phyloP scores from a whole-genome alignment of 30 jellyfish, hydroid and myxozoan species.

The Phacellophora camtschatica region DNA sequence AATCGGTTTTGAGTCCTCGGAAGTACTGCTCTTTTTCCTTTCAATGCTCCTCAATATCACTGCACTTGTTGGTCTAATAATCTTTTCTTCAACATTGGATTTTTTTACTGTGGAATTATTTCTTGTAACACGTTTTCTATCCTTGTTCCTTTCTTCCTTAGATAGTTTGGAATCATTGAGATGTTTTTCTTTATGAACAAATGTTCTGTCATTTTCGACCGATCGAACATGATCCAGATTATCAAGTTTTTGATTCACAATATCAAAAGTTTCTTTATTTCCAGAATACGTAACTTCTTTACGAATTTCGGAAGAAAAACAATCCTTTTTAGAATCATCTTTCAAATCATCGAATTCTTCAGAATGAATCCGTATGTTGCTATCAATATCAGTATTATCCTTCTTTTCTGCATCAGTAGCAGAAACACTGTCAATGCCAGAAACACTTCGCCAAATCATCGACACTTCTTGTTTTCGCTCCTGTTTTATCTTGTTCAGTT shows the following conservation, averaged over 20 bases:
- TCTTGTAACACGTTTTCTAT: background rate
- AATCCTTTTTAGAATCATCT: background rate
- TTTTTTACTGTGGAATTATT: background rate
- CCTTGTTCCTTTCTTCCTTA: background rate
- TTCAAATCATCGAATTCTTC: too few species aligned
- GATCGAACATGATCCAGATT: too few species aligned
- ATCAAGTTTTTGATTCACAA: too few species aligned
- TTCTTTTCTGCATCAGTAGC: background rate
- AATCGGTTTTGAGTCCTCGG: background rate
- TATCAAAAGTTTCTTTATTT: too few species aligned
- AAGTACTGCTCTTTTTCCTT: background rate
- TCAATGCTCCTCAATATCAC: conserved; percentile 18
- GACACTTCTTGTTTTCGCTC: background rate
- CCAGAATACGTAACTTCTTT: too few species aligned
- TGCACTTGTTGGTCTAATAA: conserved; percentile 57
- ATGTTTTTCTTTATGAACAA: too few species aligned
- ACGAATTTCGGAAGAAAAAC: too few species aligned
- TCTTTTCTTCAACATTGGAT: background rate
- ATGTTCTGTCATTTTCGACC: too few species aligned
- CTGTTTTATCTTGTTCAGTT: background rate
- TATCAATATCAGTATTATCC: background rate
- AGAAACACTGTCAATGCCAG: conserved; percentile 34
- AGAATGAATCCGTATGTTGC: too few species aligned
- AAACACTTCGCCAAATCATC: conserved; percentile 16
- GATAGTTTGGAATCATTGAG: too few species aligned